Percentiles rank a stretch among this genome's conserved stretches.
Evolutionary conservation across 2,888 invertebrate genomes (phyloP).

Genomic region (Nasonia oneida): DNA sequence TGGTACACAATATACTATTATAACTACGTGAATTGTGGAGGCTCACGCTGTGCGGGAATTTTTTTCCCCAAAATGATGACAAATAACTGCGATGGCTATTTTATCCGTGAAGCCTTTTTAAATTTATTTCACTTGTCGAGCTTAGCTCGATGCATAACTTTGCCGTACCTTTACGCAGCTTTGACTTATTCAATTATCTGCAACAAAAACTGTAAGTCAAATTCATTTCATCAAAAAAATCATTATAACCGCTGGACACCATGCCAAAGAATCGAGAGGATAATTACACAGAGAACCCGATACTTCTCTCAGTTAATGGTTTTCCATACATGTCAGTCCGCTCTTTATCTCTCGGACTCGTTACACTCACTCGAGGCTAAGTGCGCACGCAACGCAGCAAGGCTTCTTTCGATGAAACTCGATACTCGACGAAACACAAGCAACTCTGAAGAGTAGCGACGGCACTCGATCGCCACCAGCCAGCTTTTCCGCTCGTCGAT

Average conservation of each 20-base stretch:
- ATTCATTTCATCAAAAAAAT: neutral
- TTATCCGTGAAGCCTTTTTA: no score
- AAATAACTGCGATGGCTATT: no score
- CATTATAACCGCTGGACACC: neutral
- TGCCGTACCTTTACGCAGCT: no score
- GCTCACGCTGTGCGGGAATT: neutral
- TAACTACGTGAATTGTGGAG: neutral
- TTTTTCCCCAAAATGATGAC: neutral
- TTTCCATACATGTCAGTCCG: constrained; percentile 18
- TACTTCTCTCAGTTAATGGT: neutral
- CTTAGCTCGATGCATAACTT: no score
- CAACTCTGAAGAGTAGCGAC: neutral
- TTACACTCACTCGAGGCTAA: neutral
- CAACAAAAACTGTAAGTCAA: no score
- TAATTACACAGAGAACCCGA: neutral
- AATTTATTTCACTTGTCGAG: no score
- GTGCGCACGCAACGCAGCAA: neutral
- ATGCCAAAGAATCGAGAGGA: neutral
- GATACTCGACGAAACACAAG: neutral
- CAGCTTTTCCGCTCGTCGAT: neutral
- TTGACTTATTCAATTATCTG: no score
- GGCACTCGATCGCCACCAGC: constrained; percentile 12
- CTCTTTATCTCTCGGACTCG: neutral
- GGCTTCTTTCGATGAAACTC: constrained; percentile 5
- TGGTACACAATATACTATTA: no score